These are phyloP conservation scores for Pogonus chalceus DNA, from an alignment of 1,140 invertebrate species.

Conservation along the genomic window DNA sequence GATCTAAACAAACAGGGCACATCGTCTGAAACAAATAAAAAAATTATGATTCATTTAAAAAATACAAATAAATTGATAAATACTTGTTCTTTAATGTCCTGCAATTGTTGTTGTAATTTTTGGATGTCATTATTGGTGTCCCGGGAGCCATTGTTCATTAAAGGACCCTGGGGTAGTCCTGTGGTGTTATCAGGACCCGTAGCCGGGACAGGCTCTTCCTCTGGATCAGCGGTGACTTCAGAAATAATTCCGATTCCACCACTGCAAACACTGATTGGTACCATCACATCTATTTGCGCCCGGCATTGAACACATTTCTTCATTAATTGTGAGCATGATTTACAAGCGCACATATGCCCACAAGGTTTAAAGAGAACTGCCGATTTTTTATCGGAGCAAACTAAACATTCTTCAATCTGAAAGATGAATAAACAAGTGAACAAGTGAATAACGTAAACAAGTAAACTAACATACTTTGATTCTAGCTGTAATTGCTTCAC, in stretches of 20 bases:
- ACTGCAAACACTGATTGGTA: conserved; percentile 59
- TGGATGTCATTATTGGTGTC: conserved; percentile 76
- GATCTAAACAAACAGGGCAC: conserved; percentile 95
- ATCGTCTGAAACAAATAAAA: conserved; percentile 67
- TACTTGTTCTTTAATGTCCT: conserved; percentile 96
- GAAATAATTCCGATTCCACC: conserved; percentile 45
- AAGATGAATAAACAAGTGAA: conserved; percentile 20
- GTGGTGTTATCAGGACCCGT: conserved; percentile 32
- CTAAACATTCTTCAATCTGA: conserved; percentile 90
- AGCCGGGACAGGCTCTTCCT: conserved; percentile 32
- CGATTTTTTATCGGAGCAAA: conserved; percentile 89
- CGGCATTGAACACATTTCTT: conserved; percentile 94
- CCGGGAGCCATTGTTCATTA: conserved; percentile 78
- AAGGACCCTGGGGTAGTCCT: conserved; percentile 31
- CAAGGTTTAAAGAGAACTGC: conserved; percentile 87
- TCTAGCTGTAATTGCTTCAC: conserved; percentile 65
- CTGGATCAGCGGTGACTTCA: conserved; percentile 41
- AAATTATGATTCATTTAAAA: background rate
- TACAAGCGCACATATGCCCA: conserved; percentile 90
- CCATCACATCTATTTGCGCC: conserved; percentile 71
- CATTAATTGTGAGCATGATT: conserved; percentile 84
- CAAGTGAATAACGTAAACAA: background rate
- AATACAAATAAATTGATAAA: conserved; percentile 10
- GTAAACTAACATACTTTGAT: conserved; percentile 65
- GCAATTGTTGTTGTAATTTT: conserved; percentile 89